These are phyloP conservation scores for Eudorcas thomsonii DNA, from an alignment of 2,113 vertebrate species.

Conservation along the genomic window DNA sequence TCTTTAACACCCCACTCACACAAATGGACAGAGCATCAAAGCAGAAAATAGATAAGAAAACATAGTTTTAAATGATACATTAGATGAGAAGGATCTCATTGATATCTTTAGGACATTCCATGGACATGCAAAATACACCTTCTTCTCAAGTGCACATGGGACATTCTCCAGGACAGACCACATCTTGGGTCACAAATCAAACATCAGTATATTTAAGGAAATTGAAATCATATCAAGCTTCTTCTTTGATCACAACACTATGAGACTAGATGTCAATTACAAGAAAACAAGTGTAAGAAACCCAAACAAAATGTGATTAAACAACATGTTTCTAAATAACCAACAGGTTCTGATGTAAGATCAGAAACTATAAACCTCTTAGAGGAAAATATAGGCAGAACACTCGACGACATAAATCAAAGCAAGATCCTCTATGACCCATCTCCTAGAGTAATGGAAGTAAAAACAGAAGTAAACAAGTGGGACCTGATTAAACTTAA, in stretches of 20 bases:
- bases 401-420: not conserved
- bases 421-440: not conserved
- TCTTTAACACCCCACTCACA: not conserved
- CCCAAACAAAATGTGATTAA: not conserved
- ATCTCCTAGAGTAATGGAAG: not conserved
- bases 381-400: not conserved
- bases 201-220: not conserved
- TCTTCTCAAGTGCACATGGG: not conserved
- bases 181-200: not conserved
- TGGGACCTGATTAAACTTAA: not conserved
- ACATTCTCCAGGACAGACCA: not conserved
- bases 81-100: not conserved
- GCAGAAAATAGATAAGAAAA: not conserved
- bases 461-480: not conserved
- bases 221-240: not conserved
- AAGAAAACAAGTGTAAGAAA: not conserved
- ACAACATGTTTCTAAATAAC: not conserved
- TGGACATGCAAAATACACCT: not conserved
- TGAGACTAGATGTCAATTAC: not conserved
- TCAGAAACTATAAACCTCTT: not conserved
- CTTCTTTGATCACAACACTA: not conserved
- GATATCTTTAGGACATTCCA: not conserved
- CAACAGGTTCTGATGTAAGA: not conserved
- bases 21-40: not conserved
- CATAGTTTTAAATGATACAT: not conserved